Base-by-base conservation (phyloP, 2,888 invertebrate species). In the Augochlorella aurata region DNA sequence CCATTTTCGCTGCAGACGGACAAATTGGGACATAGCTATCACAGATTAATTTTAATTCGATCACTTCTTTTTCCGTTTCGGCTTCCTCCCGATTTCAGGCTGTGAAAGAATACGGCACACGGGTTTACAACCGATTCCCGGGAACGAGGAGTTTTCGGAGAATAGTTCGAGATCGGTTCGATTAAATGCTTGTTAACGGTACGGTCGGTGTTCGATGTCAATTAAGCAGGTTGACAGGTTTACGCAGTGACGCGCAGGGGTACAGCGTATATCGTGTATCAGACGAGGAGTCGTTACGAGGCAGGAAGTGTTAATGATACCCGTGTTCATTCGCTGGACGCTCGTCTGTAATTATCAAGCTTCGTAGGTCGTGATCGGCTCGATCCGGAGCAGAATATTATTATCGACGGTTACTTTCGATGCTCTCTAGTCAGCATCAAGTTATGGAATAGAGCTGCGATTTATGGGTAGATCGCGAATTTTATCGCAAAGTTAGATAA, bases 241-340 rank as follows among this genome's bases (percentile, higher is more conserved):
- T 92, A 92, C 89, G 88, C 85, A 86, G 89, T 88, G 89, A 91
- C 90, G 88, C 89, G 90, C 87, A 79, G 66, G 83, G 85, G 85
- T 88, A 89, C 90, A 89, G 89, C 89, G 89, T 80, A 85, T 87
- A 88, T 90, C 90, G 88, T 90, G 90, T 90, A 91, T 89, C 90
- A 90, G 92, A 91, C 90, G 92, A 92, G 93, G 82, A 92, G 92
- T 93, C 91, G 92, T 93, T 93, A 93, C 89, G 91, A 91, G 91
- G 90, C 93, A 93, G 93, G 93, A 93, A 93, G 93, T 92, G 93
- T 93, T 93, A 93, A 93, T 93, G 93, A 93, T 93, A 93, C 91
- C 93, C 92, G 91, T 92, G 92, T 89, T 92, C 91, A 92, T 92
- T 93, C 92, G 91, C 89, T 92, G 92, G 89, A 90, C 91, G 90